A percentile compares a stretch with the other conserved stretches of the same genome.
These are phyloP conservation scores for Arvicanthis niloticus DNA, from an alignment of 2,113 vertebrate genomes.

Conservation along the genomic window DNA sequence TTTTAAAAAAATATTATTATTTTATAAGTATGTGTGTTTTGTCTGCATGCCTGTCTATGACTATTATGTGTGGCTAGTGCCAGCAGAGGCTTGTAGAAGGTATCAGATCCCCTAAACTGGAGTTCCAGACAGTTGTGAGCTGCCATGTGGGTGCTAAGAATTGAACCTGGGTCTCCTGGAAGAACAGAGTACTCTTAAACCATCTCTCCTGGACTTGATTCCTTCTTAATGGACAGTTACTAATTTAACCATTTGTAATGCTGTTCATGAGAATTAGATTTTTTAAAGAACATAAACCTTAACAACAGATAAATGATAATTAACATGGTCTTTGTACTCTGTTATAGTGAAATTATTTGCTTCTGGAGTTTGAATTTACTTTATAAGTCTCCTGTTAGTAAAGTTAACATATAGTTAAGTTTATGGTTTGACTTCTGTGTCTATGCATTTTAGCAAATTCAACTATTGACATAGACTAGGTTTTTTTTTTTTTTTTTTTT, in stretches of 20 bases:
- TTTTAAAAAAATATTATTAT: background rate
- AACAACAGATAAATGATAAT: background rate
- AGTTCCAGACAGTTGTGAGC: background rate
- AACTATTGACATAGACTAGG: background rate
- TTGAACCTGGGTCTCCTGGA: background rate
- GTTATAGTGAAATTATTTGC: background rate
- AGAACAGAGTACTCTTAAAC: background rate
- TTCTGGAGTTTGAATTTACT: conserved; percentile 9
- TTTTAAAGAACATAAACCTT: background rate
- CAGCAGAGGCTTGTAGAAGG: background rate
- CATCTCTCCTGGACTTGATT: background rate
- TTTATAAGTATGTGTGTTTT: background rate
- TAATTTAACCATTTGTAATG: background rate
- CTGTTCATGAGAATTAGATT: background rate
- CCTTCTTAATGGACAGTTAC: background rate
- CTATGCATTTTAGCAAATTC: background rate
- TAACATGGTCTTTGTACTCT: background rate
- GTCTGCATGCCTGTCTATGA: background rate
- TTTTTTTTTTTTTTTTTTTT: background rate
- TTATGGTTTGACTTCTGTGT: conserved; percentile 4
- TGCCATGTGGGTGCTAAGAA: background rate
- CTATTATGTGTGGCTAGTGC: background rate
- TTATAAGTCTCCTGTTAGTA: background rate
- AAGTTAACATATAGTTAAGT: background rate
- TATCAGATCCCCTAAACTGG: background rate